These are phyloP conservation scores for Myripristis jacobus DNA, from an alignment of 2,797 vertebrate species.

Conservation along the genomic window DNA sequence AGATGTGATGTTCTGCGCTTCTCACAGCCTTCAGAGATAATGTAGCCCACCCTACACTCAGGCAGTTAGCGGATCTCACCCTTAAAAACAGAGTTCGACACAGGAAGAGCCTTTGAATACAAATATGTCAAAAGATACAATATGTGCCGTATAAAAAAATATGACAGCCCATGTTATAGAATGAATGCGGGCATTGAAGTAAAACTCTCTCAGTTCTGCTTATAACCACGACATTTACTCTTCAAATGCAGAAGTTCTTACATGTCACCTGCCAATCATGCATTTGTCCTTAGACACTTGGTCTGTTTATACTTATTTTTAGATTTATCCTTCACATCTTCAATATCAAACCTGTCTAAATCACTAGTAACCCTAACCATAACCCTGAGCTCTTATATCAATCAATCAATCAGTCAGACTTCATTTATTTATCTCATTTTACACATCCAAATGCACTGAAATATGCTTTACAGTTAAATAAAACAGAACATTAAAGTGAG, in stretches of 20 bases:
- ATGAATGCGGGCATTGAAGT: conserved; percentile 9
- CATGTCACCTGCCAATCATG: background rate
- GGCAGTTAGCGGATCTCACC: conserved; percentile 25
- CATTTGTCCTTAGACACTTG: too few species aligned
- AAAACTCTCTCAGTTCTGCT: too few species aligned
- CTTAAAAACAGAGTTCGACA: background rate
- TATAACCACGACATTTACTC: too few species aligned
- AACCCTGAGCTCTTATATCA: background rate
- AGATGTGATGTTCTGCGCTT: conserved; percentile 22
- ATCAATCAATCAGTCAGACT: too few species aligned
- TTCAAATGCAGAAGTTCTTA: background rate
- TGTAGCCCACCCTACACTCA: conserved; percentile 12
- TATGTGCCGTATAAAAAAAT: background rate
- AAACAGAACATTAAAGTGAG: too few species aligned
- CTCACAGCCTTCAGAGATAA: conserved; percentile 15
- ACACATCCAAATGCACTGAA: too few species aligned
- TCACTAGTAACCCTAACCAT: background rate
- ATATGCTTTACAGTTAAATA: too few species aligned
- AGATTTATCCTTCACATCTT: background rate
- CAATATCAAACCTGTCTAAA: background rate
- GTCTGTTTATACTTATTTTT: conserved; percentile 7
- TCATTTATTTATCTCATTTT: too few species aligned
- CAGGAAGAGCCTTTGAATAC: background rate
- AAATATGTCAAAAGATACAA: background rate
- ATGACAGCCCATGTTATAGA: background rate